Evolutionary conservation across 2,888 invertebrate species (phyloP).

Genomic region (Drosophila parthenogenetica): DNA sequence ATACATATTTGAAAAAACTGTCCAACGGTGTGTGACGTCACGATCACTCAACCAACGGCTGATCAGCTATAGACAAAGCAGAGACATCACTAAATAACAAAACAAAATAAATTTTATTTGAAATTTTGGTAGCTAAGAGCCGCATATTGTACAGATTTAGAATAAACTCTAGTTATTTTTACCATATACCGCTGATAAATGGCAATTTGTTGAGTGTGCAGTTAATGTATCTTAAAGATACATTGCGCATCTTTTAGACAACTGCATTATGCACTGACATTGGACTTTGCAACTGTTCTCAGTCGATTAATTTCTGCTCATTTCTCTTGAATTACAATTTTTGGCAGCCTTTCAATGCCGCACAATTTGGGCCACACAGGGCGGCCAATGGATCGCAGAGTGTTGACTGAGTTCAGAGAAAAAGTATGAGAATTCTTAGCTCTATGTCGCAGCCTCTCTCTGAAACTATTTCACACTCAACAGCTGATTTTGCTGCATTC

Average conservation of each 20-base stretch:
- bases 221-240: constrained; percentile 41
- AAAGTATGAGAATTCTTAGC: not conserved
- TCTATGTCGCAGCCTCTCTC: constrained; percentile 2
- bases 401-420: not conserved
- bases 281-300: constrained; percentile 65
- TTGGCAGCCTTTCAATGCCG: constrained; percentile 74
- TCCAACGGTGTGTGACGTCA: constrained; percentile 67
- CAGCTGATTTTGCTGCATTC: constrained; percentile 50
- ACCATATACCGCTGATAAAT: constrained; percentile 69
- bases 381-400: constrained; percentile 25
- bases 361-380: constrained; percentile 43
- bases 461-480: constrained; percentile 17
- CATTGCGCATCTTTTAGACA: constrained; percentile 38
- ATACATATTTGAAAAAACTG: constrained; percentile 17
- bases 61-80: constrained; percentile 55
- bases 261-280: constrained; percentile 60
- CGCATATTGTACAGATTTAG: constrained; percentile 29
- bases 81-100: constrained; percentile 16
- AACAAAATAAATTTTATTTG: constrained; percentile 14
- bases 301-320: constrained; percentile 10
- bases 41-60: constrained; percentile 69
- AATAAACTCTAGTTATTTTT: constrained; percentile 40
- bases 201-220: constrained; percentile 54
- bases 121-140: constrained; percentile 37
- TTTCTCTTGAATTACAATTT: constrained; percentile 21